Percentiles rank a stretch among this genome's conserved stretches.
These are phyloP conservation scores for Craniophora ligustri DNA, from an alignment of 2,888 invertebrate species.

Conservation along the genomic window DNA sequence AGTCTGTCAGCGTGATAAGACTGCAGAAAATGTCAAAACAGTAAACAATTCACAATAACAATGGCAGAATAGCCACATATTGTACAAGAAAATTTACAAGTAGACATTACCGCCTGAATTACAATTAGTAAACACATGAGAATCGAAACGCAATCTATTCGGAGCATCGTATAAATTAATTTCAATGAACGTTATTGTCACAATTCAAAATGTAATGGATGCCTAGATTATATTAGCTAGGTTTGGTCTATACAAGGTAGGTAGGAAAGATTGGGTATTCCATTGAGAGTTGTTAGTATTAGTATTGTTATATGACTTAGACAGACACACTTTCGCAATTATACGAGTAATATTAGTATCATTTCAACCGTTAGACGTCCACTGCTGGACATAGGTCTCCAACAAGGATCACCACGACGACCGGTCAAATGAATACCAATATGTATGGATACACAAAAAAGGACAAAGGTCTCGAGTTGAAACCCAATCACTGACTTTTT, in stretches of 20 bases:
- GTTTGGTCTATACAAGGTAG: slow-evolving; percentile 4
- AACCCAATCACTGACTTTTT: too few relatives aligned
- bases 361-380: too few relatives aligned
- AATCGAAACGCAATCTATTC: slow-evolving; percentile 22
- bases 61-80: slow-evolving; percentile 26
- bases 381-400: too few relatives aligned
- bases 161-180: slow-evolving; percentile 28
- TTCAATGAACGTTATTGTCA: slow-evolving; percentile 14
- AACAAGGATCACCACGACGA: too few relatives aligned
- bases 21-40: slow-evolving; percentile 18
- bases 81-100: slow-evolving; percentile 16
- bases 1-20: slow-evolving; percentile 30
- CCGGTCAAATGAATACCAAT: too few relatives aligned
- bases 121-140: slow-evolving; percentile 18
- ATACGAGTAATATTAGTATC: too few relatives aligned
- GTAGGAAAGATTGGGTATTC: too few relatives aligned
- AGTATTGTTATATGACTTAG: too few relatives aligned
- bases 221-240: slow-evolving; percentile 19
- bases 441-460: too few relatives aligned
- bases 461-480: too few relatives aligned
- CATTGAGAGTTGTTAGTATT: too few relatives aligned
- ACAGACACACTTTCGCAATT: too few relatives aligned
- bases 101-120: slow-evolving; percentile 21
- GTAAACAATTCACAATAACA: slow-evolving; percentile 13
- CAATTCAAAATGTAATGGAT: slow-evolving; percentile 11